Evolutionary conservation across 2,797 vertebrate genomes (phyloP).

Genomic region (Micromesistius poutassou): DNA sequence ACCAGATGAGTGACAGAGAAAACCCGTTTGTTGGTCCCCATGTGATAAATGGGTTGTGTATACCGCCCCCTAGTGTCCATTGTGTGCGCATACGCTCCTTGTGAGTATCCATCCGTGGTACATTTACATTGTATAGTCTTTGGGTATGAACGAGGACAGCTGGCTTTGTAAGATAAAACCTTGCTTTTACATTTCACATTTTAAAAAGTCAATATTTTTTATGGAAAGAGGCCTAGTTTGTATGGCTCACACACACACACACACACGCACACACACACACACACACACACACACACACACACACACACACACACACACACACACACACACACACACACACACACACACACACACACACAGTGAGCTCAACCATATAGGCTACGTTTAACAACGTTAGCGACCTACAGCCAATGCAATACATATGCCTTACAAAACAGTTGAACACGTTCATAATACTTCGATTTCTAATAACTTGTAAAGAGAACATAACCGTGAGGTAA

Average conservation of each 20-base stretch:
- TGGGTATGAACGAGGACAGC: slow-evolving; percentile 20
- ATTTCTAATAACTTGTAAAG: not conserved
- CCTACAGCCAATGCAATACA: not conserved
- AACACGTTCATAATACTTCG: not conserved
- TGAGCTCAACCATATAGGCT: not conserved
- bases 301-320: too few species aligned
- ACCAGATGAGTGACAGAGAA: slow-evolving; percentile 27
- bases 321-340: too few species aligned
- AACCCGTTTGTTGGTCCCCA: slow-evolving; percentile 42
- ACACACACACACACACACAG: too few species aligned
- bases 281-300: too few species aligned
- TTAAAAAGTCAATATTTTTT: slow-evolving; percentile 28
- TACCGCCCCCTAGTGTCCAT: slow-evolving; percentile 57
- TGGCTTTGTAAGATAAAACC: slow-evolving; percentile 54
- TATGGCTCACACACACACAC: slow-evolving; percentile 22
- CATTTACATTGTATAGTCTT: slow-evolving; percentile 40
- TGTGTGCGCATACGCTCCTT: slow-evolving; percentile 45
- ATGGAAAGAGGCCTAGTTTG: slow-evolving; percentile 33
- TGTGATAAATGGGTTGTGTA: slow-evolving; percentile 56
- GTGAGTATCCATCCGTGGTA: slow-evolving; percentile 38
- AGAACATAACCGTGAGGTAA: not conserved
- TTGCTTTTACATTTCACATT: slow-evolving; percentile 40
- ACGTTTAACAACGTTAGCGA: not conserved
- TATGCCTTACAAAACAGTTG: not conserved
- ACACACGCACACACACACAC: too few species aligned